These are phyloP conservation scores for Puntigrus tetrazona DNA, from an alignment of 2,113 vertebrate species.

Conservation along the genomic window DNA sequence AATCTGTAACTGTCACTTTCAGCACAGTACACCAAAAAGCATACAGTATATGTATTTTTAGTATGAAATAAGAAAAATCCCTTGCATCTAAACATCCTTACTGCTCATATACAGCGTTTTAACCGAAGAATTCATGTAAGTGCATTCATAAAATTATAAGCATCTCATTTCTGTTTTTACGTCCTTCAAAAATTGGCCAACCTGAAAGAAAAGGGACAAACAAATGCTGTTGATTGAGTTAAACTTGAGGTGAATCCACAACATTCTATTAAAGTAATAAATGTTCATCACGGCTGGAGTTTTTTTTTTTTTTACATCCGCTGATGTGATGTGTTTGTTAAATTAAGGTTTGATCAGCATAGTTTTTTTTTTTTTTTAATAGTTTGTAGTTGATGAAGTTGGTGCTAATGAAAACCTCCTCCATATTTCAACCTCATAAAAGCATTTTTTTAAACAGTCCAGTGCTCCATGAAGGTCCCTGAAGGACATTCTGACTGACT, in stretches of 20 bases:
- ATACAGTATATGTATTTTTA: too few species aligned
- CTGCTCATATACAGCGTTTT: too few species aligned
- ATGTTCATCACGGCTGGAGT: neutral
- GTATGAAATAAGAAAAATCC: neutral
- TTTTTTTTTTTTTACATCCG: neutral
- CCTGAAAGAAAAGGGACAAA: neutral
- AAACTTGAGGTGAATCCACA: neutral
- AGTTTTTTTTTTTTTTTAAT: neutral
- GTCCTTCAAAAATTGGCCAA: neutral
- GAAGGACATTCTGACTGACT: constrained; percentile 7
- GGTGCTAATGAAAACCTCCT: constrained; percentile 20
- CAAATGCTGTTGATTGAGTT: neutral
- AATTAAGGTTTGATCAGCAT: neutral
- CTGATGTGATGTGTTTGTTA: neutral
- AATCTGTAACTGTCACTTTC: too few species aligned
- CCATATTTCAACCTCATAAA: neutral
- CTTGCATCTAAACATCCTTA: neutral
- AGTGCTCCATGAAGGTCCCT: neutral
- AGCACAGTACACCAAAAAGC: too few species aligned
- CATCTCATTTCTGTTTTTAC: neutral
- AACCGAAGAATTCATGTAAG: neutral
- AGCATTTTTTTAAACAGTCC: neutral
- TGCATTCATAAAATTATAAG: neutral
- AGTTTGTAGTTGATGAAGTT: neutral
- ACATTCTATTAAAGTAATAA: neutral